phyloP scores from a whole-genome alignment of 2,888 invertebrate genomes.

The Cheilosia vernalis region DNA sequence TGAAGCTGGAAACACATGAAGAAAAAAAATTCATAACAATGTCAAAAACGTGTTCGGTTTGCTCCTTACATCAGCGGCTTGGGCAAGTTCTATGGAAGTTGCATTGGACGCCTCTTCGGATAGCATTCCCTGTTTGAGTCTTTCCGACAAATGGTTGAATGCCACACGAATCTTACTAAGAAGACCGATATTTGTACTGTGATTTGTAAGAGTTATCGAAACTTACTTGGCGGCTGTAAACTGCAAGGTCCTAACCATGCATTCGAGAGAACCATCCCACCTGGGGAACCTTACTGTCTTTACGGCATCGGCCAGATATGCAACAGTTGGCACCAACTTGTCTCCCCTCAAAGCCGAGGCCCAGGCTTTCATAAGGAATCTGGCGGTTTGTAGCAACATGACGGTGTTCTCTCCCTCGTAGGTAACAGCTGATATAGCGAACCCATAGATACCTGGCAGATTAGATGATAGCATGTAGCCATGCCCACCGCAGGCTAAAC shows the following conservation, averaged over 20 bases:
- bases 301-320: slow-evolving; percentile 85
- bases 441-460: slow-evolving; percentile 91
- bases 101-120: slow-evolving; percentile 93
- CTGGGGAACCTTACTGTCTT: slow-evolving; percentile 67
- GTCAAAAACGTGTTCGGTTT: too few species aligned
- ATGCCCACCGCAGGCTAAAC: slow-evolving; percentile 97
- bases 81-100: slow-evolving; percentile 90
- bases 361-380: slow-evolving; percentile 91
- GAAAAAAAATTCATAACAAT: too few species aligned
- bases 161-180: slow-evolving; percentile 88
- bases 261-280: slow-evolving; percentile 77
- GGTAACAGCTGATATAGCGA: slow-evolving; percentile 93
- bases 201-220: neutral
- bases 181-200: slow-evolving; percentile 1
- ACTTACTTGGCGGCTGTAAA: slow-evolving; percentile 83
- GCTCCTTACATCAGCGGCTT: slow-evolving; percentile 89
- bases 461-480: slow-evolving; percentile 95
- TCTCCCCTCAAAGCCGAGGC: slow-evolving; percentile 86
- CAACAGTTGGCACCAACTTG: slow-evolving; percentile 87
- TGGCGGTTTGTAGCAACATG: slow-evolving; percentile 93
- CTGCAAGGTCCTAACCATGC: slow-evolving; percentile 83
- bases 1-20: slow-evolving; percentile 86
- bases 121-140: slow-evolving; percentile 86
- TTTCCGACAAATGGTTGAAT: slow-evolving; percentile 87
- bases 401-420: slow-evolving; percentile 99